A percentile compares a stretch with the other conserved stretches of the same genome.
Conservation (phyloP, 2,113 vertebrate genomes). For the Phalacrocorax pelagicus region DNA sequence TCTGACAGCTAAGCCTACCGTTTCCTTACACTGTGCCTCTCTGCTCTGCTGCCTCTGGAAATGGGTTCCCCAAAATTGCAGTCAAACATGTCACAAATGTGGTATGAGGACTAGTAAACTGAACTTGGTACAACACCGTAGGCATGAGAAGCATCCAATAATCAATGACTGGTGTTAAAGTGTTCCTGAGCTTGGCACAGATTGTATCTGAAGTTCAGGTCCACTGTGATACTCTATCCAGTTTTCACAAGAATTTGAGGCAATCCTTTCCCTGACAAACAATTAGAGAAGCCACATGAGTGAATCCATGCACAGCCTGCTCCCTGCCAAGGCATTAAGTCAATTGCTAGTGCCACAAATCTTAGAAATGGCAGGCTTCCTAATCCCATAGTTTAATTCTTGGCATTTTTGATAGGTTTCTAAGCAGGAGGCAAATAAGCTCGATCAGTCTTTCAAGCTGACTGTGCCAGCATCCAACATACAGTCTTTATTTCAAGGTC, state of each 20-base stretch:
- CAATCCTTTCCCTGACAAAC: background rate
- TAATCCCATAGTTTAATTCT: slow-evolving; percentile 44
- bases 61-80: background rate
- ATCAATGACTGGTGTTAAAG: background rate
- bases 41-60: background rate
- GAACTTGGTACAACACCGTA: background rate
- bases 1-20: background rate
- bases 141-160: background rate
- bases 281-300: background rate
- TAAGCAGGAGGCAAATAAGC: background rate
- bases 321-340: background rate
- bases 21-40: background rate
- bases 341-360: background rate
- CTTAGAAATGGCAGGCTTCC: slow-evolving; percentile 19
- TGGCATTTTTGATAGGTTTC: slow-evolving; percentile 1
- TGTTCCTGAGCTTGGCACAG: background rate
- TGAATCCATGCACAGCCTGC: background rate
- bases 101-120: background rate
- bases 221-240: background rate
- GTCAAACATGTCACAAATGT: background rate
- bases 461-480: background rate
- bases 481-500: background rate
- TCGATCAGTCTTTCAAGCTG: background rate
- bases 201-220: background rate
- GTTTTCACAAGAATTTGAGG: background rate